Conservation (phyloP, 2,888 invertebrate genomes). For the Callimorpha dominula region DNA sequence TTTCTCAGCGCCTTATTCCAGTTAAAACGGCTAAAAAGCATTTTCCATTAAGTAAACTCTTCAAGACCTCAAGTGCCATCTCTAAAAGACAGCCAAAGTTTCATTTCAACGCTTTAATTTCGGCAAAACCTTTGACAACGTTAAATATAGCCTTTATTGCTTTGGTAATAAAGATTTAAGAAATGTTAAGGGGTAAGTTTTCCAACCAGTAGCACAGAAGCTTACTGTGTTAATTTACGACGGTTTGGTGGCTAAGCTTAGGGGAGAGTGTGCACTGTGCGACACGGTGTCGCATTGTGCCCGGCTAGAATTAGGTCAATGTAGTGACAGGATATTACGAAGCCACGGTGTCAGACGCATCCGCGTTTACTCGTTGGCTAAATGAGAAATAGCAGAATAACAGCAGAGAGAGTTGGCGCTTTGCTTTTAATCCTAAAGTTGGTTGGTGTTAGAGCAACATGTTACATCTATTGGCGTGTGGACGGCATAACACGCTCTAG, state of each 20-base stretch:
- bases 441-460: conserved; percentile 38
- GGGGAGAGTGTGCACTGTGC: conserved; percentile 48
- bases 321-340: conserved; percentile 82
- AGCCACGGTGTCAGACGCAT: conserved; percentile 78
- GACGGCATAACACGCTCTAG: conserved; percentile 24
- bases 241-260: conserved; percentile 42
- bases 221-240: conserved; percentile 51
- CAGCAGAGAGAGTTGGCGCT: conserved; percentile 43
- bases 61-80: conserved; percentile 63
- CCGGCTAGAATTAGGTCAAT: conserved; percentile 70
- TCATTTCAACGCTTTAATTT: conserved; percentile 80
- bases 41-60: conserved; percentile 67
- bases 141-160: conserved; percentile 82
- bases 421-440: conserved; percentile 47
- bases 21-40: conserved; percentile 47
- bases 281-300: conserved; percentile 55
- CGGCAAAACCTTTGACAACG: conserved; percentile 72
- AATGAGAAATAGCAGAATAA: conserved; percentile 81
- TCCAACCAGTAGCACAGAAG: conserved; percentile 52
- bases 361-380: conserved; percentile 72
- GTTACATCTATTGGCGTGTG: conserved; percentile 37
- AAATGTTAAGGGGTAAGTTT: conserved; percentile 61
- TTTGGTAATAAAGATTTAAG: conserved; percentile 79
- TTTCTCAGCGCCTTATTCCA: conserved; percentile 34
- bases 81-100: conserved; percentile 71